phyloP scores from a whole-genome alignment of 1,140 invertebrate genomes.

The Bombus sibiricus region DNA sequence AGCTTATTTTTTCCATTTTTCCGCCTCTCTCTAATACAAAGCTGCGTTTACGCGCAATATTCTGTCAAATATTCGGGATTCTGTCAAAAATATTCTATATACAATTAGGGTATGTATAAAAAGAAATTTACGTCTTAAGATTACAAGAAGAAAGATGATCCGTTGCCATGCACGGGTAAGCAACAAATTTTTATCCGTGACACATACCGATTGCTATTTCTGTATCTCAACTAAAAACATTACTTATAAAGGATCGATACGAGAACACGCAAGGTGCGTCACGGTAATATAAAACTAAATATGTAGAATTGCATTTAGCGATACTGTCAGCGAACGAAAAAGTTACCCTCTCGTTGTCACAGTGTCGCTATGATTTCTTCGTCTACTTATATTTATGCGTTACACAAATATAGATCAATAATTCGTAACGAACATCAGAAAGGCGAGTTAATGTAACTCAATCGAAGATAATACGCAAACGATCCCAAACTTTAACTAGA shows the following conservation, averaged over 20 bases:
- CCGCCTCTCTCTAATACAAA: conserved; percentile 55
- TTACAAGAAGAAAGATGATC: conserved; percentile 16
- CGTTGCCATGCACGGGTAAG: neutral
- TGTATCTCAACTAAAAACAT: conserved; percentile 9
- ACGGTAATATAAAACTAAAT: conserved; percentile 4
- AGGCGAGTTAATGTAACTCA: conserved; percentile 51
- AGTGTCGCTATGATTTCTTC: conserved; percentile 25
- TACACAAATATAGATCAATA: conserved; percentile 17
- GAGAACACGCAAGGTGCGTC: neutral
- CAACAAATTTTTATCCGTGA: conserved; percentile 20
- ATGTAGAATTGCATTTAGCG: conserved; percentile 19
- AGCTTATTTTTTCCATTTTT: conserved; percentile 29
- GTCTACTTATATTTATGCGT: conserved; percentile 37
- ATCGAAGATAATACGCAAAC: conserved; percentile 3
- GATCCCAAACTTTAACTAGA: conserved; percentile 15
- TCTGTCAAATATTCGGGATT: conserved; percentile 28
- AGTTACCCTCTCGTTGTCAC: neutral
- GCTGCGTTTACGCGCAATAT: conserved; percentile 51
- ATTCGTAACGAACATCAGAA: conserved; percentile 10
- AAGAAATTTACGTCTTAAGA: conserved; percentile 43
- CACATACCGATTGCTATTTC: neutral
- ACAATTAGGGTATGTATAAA: conserved; percentile 47
- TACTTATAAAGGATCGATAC: neutral
- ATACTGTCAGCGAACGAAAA: neutral
- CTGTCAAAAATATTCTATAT: conserved; percentile 69